Conservation (phyloP, 2,888 invertebrate genomes). For the Ornithoptera priamus region DNA sequence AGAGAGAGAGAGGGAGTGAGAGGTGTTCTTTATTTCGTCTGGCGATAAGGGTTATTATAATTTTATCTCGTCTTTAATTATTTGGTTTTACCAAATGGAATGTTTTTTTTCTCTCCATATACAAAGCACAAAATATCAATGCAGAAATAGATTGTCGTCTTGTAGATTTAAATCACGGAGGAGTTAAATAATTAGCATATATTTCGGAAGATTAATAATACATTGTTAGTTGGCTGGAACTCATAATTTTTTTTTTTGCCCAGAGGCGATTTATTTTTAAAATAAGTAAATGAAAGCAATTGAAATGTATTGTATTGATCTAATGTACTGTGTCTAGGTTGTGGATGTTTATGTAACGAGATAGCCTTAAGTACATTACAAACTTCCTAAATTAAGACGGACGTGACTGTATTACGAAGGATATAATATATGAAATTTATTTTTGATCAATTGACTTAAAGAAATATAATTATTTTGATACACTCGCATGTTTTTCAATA, state of each 20-base stretch:
- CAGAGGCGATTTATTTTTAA: not conserved
- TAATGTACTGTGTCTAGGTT: not conserved
- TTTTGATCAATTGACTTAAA: slow-evolving; percentile 23
- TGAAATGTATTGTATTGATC: not conserved
- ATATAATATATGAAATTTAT: slow-evolving; percentile 17
- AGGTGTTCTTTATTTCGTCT: no score
- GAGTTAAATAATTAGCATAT: not conserved
- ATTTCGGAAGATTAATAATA: not conserved
- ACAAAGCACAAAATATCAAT: not conserved
- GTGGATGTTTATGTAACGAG: not conserved
- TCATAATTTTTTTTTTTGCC: not conserved
- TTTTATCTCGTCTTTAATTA: no score
- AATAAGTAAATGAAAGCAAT: slow-evolving; percentile 2
- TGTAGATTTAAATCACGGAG: not conserved
- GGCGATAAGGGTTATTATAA: no score
- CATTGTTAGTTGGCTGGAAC: not conserved
- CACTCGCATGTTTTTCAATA: slow-evolving; percentile 13
- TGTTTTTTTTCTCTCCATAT: no score
- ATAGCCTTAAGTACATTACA: slow-evolving; percentile 5
- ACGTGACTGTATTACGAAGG: slow-evolving; percentile 2
- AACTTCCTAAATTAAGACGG: not conserved
- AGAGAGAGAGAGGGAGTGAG: no score
- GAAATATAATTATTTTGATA: slow-evolving; percentile 23
- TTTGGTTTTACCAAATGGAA: no score
- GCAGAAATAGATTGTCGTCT: not conserved